These are phyloP conservation scores for Rana temporaria DNA, from an alignment of 2,113 vertebrate genomes.

Conservation along the genomic window DNA sequence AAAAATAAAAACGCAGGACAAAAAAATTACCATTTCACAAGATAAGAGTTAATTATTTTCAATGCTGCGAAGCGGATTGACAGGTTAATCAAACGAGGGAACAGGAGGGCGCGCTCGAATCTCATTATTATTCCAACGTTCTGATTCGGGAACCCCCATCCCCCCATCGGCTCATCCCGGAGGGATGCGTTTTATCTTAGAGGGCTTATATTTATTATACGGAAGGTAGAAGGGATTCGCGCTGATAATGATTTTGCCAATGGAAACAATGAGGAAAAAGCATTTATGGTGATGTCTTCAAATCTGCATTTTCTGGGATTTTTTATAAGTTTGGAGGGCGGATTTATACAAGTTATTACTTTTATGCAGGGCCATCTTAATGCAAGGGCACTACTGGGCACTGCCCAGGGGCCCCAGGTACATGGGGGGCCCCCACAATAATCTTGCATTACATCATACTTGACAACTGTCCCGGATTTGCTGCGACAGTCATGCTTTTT, in stretches of 20 bases:
- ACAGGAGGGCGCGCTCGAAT: neutral
- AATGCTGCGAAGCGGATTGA: conserved; percentile 2
- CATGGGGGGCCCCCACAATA: too few relatives aligned
- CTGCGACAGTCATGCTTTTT: too few relatives aligned
- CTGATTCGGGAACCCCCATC: conserved; percentile 3
- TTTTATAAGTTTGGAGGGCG: neutral
- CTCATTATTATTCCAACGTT: conserved; percentile 3
- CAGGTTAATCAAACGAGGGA: conserved; percentile 43
- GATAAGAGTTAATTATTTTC: conserved; percentile 36
- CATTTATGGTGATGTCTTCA: neutral
- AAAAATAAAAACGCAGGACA: neutral
- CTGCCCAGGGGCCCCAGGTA: too few relatives aligned
- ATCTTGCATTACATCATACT: too few relatives aligned
- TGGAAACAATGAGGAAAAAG: neutral
- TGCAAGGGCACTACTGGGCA: too few relatives aligned
- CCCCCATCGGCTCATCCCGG: neutral
- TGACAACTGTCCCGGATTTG: too few relatives aligned
- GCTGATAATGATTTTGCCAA: neutral
- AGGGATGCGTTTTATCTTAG: neutral
- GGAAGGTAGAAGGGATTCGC: neutral
- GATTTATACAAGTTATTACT: too few relatives aligned
- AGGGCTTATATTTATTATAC: neutral
- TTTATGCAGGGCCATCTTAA: too few relatives aligned
- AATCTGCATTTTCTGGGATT: neutral
- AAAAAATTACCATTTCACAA: conserved; percentile 14